Conservation (phyloP, 2,888 invertebrate species). For the Napeogenes sylphis region DNA sequence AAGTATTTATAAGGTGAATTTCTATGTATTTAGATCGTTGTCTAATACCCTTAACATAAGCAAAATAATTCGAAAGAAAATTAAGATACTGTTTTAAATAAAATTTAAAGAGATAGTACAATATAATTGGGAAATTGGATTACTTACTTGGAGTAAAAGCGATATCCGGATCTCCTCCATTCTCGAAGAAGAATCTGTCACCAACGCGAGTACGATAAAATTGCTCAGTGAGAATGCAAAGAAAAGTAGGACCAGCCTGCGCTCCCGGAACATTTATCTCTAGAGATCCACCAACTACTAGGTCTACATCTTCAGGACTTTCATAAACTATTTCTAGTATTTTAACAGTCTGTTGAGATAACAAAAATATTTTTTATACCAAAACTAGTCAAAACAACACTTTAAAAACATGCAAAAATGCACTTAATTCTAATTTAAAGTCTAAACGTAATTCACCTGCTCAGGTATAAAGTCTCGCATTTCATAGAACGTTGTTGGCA, state of each 20-base stretch:
- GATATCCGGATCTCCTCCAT: conserved; percentile 74
- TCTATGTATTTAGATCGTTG: too few relatives aligned
- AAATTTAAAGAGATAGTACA: too few relatives aligned
- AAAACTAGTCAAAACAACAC: too few relatives aligned
- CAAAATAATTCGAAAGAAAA: too few relatives aligned
- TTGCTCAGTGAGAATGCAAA: conserved; percentile 91
- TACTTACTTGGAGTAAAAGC: conserved; percentile 81
- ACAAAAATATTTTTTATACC: not conserved
- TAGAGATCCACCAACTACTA: conserved; percentile 89
- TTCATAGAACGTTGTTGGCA: conserved; percentile 83
- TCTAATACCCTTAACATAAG: too few relatives aligned
- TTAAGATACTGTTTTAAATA: too few relatives aligned
- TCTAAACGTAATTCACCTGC: conserved; percentile 61
- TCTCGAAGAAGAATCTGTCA: conserved; percentile 92
- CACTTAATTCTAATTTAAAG: too few relatives aligned
- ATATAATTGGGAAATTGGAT: not conserved
- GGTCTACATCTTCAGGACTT: conserved; percentile 88
- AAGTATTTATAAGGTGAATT: too few relatives aligned
- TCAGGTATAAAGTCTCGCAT: conserved; percentile 82
- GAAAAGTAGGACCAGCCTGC: conserved; percentile 90
- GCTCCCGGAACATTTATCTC: conserved; percentile 87
- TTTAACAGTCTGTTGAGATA: conserved; percentile 77
- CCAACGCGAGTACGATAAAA: conserved; percentile 91
- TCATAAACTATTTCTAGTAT: conserved; percentile 82
- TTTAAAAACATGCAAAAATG: too few relatives aligned